Conservation (phyloP, 2,113 vertebrate genomes). For the Sporophila hypoxantha region DNA sequence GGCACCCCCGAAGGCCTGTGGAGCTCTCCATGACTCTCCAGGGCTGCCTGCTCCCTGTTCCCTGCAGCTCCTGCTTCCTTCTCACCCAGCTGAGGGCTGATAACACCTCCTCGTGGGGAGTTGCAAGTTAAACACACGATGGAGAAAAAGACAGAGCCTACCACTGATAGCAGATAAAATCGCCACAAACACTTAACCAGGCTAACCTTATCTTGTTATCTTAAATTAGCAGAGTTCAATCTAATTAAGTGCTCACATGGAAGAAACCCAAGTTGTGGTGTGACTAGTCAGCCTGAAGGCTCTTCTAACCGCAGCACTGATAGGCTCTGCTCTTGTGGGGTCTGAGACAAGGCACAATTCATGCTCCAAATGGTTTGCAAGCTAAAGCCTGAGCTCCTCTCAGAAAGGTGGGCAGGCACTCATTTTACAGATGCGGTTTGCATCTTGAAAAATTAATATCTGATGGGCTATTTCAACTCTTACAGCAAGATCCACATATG, state of each 20-base stretch:
- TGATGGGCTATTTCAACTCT: not conserved
- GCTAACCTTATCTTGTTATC: slow-evolving; percentile 47
- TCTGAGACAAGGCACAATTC: not conserved
- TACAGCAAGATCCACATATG: not conserved
- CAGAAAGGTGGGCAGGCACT: not conserved
- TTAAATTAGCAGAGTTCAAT: slow-evolving; percentile 46
- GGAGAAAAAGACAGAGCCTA: not conserved
- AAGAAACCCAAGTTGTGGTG: slow-evolving; percentile 26
- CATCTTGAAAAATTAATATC: not conserved
- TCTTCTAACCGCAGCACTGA: not conserved
- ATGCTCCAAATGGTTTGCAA: not conserved
- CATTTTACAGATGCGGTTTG: not conserved
- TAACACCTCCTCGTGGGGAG: not conserved
- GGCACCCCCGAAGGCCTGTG: not conserved
- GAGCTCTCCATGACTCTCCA: not conserved
- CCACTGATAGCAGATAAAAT: slow-evolving; percentile 15
- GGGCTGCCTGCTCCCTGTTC: not conserved
- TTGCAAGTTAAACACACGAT: not conserved
- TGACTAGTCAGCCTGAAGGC: slow-evolving; percentile 8
- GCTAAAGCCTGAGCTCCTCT: not conserved
- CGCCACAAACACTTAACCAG: not conserved
- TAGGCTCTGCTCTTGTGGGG: not conserved
- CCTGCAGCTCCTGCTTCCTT: not conserved
- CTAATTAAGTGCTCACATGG: slow-evolving; percentile 46
- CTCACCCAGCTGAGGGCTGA: not conserved